phyloP scores from a whole-genome alignment of 1,140 invertebrate genomes.

The Amyelois transitella region DNA sequence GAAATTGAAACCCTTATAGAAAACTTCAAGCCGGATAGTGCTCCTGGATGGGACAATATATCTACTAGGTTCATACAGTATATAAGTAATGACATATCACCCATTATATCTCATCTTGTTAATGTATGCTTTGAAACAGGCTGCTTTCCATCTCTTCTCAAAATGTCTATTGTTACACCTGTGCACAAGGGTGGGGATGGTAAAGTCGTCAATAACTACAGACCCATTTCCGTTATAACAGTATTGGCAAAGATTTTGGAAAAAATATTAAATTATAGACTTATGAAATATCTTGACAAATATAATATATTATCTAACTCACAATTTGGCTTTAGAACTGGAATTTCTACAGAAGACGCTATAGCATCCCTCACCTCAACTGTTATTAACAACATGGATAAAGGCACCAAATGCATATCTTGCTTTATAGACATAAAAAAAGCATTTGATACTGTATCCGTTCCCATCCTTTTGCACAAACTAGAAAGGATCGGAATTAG shows the following conservation, averaged over 20 bases:
- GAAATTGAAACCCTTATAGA: no score
- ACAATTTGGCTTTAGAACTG: conserved; percentile 6
- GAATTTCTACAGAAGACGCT: no score
- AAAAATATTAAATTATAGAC: neutral
- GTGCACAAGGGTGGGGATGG: no score
- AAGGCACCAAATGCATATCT: neutral
- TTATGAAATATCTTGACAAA: neutral
- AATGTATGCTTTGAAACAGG: conserved; percentile 9
- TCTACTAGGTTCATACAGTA: no score
- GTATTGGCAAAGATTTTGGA: neutral
- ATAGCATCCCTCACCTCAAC: no score
- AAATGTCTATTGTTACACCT: no score
- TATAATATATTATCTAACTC: neutral
- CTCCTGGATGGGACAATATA: no score
- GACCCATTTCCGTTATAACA: neutral
- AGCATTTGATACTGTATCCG: conserved; percentile 12
- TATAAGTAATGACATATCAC: no score
- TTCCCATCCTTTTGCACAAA: no score
- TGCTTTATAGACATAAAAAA: conserved; percentile 8
- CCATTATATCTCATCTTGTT: conserved; percentile 5
- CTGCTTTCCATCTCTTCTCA: no score
- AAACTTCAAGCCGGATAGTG: no score
- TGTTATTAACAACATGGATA: conserved; percentile 5
- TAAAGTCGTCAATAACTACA: neutral
- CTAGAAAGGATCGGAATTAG: no score